Evolutionary conservation across 2,797 vertebrate genomes (phyloP), one percentile per base, ranked within the genome.

Genomic region (Anguilla anguilla): DNA sequence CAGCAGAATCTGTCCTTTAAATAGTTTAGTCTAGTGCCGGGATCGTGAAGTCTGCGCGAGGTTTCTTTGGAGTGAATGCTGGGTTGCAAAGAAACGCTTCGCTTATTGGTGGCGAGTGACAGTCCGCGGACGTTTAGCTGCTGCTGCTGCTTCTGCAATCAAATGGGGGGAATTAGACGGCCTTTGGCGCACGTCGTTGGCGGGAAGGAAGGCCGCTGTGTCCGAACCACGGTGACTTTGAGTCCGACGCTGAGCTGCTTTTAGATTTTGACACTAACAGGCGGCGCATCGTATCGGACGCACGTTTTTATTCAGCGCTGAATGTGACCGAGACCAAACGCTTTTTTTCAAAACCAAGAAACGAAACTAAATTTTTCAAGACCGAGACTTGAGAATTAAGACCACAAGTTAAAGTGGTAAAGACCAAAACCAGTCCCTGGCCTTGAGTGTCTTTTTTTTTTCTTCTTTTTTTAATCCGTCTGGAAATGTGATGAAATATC

Each of bases 281-380:
- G 22, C 79, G 10, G 79, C 51, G 79, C 25, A 11, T 2, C 43
- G 2, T 49, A 51, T 82, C 2, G 46, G 46, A 82, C 51, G 79
- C n/a, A n/a, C 43, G 51, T 51, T 84, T 84, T 55, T 84, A 35
- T 84, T 11, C 31, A 84, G 11, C 1, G 46, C 83, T 55, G 83
- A n/a, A 84, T 19, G 19, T 35, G n/a, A 57, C 28, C n/a, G 17
- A 84, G 51, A 55, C 13, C 13, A 55, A 59, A 55, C 53, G 35
- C 25, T 46, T 46, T 83, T 83, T 81, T 82, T 11, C 49, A 17
- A 81, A 81, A 81, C 77, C 77, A 81, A 81, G 77, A 81, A 81
- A 46, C 43, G 43, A 46, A 46, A 46, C 43, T 43, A 46, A 81
- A 51, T 82, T 82, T 51, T 51, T 25, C 43, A 77, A 77, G 35